phyloP scores from a whole-genome alignment of 2,113 vertebrate genomes.

The Mola mola region DNA sequence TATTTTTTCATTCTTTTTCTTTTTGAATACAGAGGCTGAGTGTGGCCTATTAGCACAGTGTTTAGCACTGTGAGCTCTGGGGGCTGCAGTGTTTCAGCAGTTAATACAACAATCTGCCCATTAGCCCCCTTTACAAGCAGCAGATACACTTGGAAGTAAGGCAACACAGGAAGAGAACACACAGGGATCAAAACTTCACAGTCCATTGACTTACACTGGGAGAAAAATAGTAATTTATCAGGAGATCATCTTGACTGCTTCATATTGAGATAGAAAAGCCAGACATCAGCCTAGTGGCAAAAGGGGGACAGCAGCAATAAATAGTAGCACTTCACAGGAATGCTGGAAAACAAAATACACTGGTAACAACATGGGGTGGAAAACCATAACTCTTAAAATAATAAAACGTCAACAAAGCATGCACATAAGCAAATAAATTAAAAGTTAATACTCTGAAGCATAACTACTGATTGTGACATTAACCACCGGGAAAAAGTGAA shows the following conservation, averaged over 20 bases:
- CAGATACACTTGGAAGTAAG: constrained; percentile 8
- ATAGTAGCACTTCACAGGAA: constrained; percentile 2
- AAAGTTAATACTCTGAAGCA: constrained; percentile 38
- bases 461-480: constrained; percentile 34
- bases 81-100: constrained; percentile 2
- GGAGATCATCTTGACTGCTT: constrained; percentile 37
- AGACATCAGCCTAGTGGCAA: constrained; percentile 25
- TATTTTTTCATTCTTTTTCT: too few species aligned
- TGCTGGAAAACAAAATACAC: constrained; percentile 22
- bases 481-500: constrained; percentile 31
- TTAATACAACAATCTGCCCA: neutral
- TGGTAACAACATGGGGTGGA: constrained; percentile 3
- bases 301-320: constrained; percentile 10
- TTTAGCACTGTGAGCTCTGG: neutral
- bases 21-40: too few species aligned
- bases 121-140: neutral
- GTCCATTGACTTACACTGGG: neutral
- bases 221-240: constrained; percentile 34
- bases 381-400: constrained; percentile 34
- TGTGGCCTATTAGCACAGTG: neutral
- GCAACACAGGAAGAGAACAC: neutral
- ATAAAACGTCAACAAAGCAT: constrained; percentile 44
- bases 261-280: constrained; percentile 35
- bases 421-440: constrained; percentile 57
- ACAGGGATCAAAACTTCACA: neutral